These are phyloP conservation scores for Strigamia transsilvanica DNA, from an alignment of 2,888 invertebrate species.

Conservation along the genomic window DNA sequence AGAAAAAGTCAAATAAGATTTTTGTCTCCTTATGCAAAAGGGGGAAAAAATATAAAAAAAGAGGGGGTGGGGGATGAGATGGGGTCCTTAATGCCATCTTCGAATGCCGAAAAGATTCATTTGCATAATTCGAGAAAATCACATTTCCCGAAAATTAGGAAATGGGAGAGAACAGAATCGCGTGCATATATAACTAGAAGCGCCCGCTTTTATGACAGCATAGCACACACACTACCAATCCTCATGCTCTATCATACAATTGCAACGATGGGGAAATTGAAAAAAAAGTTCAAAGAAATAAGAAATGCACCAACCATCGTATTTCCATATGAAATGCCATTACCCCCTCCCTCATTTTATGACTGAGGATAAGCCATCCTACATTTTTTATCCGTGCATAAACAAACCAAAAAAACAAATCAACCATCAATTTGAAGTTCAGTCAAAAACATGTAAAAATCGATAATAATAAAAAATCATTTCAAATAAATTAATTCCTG, in stretches of 20 bases:
- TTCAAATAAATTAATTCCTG: no score
- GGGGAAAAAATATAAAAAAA: background rate
- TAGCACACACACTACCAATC: slow-evolving; percentile 1
- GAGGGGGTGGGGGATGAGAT: background rate
- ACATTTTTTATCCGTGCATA: background rate
- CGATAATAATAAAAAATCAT: background rate
- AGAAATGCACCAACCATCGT: slow-evolving; percentile 8
- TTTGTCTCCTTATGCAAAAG: slow-evolving; percentile 3
- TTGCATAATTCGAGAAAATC: slow-evolving; percentile 53
- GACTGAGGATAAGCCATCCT: background rate
- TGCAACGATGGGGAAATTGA: slow-evolving; percentile 8
- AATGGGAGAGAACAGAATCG: slow-evolving; percentile 38
- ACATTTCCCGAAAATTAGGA: slow-evolving; percentile 53
- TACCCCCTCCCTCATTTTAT: slow-evolving; percentile 3
- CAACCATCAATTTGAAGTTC: background rate
- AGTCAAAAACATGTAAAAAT: background rate
- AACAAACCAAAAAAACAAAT: background rate
- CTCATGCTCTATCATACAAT: slow-evolving; percentile 8
- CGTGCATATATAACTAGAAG: slow-evolving; percentile 51
- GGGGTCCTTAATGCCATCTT: slow-evolving; percentile 7
- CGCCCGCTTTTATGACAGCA: slow-evolving; percentile 8
- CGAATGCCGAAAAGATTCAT: slow-evolving; percentile 51
- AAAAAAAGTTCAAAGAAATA: background rate
- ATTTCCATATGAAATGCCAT: slow-evolving; percentile 8
- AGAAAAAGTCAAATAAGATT: background rate